A percentile compares a stretch with the other conserved stretches of the same genome.
Conservation (phyloP, 2,888 invertebrate genomes). For the Acanthoscelides obtectus region DNA sequence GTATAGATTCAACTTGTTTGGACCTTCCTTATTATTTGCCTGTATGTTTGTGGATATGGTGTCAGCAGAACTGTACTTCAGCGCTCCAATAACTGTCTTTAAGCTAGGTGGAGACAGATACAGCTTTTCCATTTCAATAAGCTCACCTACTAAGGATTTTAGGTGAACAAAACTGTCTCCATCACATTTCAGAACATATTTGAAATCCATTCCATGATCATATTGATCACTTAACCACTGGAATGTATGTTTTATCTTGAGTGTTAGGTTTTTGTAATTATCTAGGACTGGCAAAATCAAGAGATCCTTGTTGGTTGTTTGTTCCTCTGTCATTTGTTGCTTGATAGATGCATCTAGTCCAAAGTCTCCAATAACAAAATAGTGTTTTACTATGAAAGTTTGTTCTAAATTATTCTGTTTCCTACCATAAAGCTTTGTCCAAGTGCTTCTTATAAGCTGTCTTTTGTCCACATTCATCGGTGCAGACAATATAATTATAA, state of each 20-base stretch:
- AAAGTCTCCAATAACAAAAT: constrained; percentile 69
- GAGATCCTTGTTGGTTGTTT: constrained; percentile 64
- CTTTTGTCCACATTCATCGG: constrained; percentile 67
- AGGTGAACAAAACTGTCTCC: constrained; percentile 90
- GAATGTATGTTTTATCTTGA: constrained; percentile 71
- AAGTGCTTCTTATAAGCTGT: constrained; percentile 75
- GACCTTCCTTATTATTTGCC: constrained; percentile 34
- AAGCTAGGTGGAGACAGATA: constrained; percentile 34
- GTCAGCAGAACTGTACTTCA: constrained; percentile 31
- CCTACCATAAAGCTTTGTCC: constrained; percentile 58
- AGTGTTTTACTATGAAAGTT: constrained; percentile 51
- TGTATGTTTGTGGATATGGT: constrained; percentile 40
- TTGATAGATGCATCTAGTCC: constrained; percentile 51
- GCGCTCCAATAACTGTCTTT: constrained; percentile 20
- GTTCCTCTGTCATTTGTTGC: constrained; percentile 53
- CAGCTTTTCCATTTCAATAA: constrained; percentile 37
- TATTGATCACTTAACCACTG: constrained; percentile 53
- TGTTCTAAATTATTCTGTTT: constrained; percentile 24
- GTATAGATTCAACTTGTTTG: constrained; percentile 58
- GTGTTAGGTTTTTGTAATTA: constrained; percentile 70
- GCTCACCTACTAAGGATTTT: constrained; percentile 64
- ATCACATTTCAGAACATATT: constrained; percentile 87
- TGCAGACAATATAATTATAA: constrained; percentile 72
- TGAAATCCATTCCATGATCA: constrained; percentile 53
- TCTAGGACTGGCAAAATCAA: constrained; percentile 73